Base-by-base conservation (phyloP, 2,797 vertebrate genomes). In the Myioborus miniatus region DNA sequence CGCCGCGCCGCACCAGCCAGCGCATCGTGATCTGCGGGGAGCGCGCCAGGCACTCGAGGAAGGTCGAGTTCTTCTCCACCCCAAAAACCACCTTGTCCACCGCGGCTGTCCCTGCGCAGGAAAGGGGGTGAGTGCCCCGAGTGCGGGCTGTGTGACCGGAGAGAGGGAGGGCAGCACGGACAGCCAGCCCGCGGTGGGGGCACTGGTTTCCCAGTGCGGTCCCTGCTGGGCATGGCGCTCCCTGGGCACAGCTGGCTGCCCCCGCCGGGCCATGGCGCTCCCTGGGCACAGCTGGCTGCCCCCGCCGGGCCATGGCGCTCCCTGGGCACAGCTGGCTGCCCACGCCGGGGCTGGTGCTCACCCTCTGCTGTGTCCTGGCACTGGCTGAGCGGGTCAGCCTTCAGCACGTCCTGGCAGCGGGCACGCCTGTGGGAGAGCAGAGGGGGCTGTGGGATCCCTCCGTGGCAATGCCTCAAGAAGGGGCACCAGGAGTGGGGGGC, bases 31-130 rank as follows among this genome's bases (percentile, higher is more conserved):
- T 97, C 97, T 98, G 98, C 0, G 97, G 96, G 2, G 98, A 98
- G 27, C 70, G 97, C 3, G 98, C 77, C 24, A 93, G 62, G 56
- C 99, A 99, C 96, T 99, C 98, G 19, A 99, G 97, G 95, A 98
- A 99, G 20, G 98, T 98, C 15, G 99, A 95, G 95, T 99, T 99
- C 41, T 98, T 98, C 93, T 99, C 98, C 44, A 99, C 98, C 0
- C 98, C 98, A 8, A 98, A 99, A 64, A 98, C 90, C 46, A 93
- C 26, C 93, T 98, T 98, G 72, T 98, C 97, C 46, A 70, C 49
- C 0, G 94, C 93, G 15, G 95, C 64, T 0, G 64, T 77, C 18
- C 93, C 98, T 98, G 96, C 3, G 6, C 0, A 4, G 36, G 43
- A 41, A 20, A 70, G 63, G 8, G 26, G 50, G 34, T 89, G 84